Evolutionary conservation across 2,888 invertebrate genomes (phyloP).

Genomic region (Branchellion lobata): DNA sequence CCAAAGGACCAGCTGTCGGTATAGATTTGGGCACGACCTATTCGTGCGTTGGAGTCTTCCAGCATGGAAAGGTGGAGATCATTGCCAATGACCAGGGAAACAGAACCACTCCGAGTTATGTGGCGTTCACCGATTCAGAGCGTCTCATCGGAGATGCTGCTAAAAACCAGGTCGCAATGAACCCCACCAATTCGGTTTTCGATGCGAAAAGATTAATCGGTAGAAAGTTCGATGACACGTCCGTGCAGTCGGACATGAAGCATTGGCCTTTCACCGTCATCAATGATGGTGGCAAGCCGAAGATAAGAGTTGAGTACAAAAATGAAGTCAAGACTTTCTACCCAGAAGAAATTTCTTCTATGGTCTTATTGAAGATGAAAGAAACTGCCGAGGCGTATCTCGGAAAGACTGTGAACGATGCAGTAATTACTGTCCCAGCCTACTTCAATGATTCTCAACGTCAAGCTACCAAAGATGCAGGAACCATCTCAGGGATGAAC

Average conservation of each 20-base stretch:
- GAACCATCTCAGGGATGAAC: slow-evolving; percentile 77
- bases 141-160: slow-evolving; percentile 60
- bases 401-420: slow-evolving; percentile 66
- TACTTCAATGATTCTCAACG: slow-evolving; percentile 63
- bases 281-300: slow-evolving; percentile 58
- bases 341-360: slow-evolving; percentile 87
- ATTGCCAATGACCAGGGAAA: slow-evolving; percentile 68
- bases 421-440: slow-evolving; percentile 62
- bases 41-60: slow-evolving; percentile 65
- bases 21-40: slow-evolving; percentile 57
- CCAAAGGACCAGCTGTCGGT: slow-evolving; percentile 49
- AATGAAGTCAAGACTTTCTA: slow-evolving; percentile 83
- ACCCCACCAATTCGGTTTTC: slow-evolving; percentile 74
- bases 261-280: slow-evolving; percentile 76
- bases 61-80: slow-evolving; percentile 64
- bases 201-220: slow-evolving; percentile 73
- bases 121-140: slow-evolving; percentile 70
- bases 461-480: slow-evolving; percentile 80
- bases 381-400: slow-evolving; percentile 65
- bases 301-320: slow-evolving; percentile 70
- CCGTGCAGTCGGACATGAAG: slow-evolving; percentile 77
- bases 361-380: slow-evolving; percentile 91
- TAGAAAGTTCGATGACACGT: slow-evolving; percentile 74
- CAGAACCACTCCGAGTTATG: slow-evolving; percentile 74
- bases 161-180: slow-evolving; percentile 67